These are phyloP conservation scores for Chloropsis hardwickii DNA, from an alignment of 2,113 vertebrate genomes.

Conservation along the genomic window DNA sequence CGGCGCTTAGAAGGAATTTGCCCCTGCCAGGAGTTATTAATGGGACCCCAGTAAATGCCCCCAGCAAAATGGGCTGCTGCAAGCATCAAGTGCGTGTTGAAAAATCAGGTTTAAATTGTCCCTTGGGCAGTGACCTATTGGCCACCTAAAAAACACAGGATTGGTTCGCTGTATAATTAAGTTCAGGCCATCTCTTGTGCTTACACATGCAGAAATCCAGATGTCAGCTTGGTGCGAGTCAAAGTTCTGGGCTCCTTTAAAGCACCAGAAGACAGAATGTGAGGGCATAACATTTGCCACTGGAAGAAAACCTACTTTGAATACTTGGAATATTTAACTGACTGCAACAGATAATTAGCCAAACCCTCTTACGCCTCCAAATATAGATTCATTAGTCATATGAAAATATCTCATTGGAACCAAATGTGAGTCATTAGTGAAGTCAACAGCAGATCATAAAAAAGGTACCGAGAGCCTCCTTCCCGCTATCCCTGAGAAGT, in stretches of 20 bases:
- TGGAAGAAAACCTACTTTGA: slow-evolving; percentile 32
- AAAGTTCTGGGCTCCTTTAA: slow-evolving; percentile 8
- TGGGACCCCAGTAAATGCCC: slow-evolving; percentile 27
- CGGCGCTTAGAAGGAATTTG: slow-evolving; percentile 22
- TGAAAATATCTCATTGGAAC: slow-evolving; percentile 58
- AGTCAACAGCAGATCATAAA: slow-evolving; percentile 51
- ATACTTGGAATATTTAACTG: slow-evolving; percentile 55
- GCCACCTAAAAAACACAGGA: slow-evolving; percentile 48
- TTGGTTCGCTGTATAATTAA: slow-evolving; percentile 37
- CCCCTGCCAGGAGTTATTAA: slow-evolving; percentile 47
- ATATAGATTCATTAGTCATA: slow-evolving; percentile 64
- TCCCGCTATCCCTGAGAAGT: not conserved
- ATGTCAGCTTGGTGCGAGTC: slow-evolving; percentile 23
- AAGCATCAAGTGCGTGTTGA: slow-evolving; percentile 30
- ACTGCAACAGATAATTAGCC: slow-evolving; percentile 61
- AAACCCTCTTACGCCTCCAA: slow-evolving; percentile 44
- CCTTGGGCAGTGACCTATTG: slow-evolving; percentile 43
- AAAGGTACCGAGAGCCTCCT: slow-evolving; percentile 32
- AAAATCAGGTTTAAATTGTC: slow-evolving; percentile 18
- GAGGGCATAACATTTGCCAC: slow-evolving; percentile 21
- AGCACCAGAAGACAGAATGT: not conserved
- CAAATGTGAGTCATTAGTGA: slow-evolving; percentile 65
- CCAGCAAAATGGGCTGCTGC: not conserved
- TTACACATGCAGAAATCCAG: slow-evolving; percentile 37
- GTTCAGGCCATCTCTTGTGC: slow-evolving; percentile 50